Evolutionary conservation across 1,140 invertebrate genomes (phyloP).

Genomic region (Bicyclus anynana): DNA sequence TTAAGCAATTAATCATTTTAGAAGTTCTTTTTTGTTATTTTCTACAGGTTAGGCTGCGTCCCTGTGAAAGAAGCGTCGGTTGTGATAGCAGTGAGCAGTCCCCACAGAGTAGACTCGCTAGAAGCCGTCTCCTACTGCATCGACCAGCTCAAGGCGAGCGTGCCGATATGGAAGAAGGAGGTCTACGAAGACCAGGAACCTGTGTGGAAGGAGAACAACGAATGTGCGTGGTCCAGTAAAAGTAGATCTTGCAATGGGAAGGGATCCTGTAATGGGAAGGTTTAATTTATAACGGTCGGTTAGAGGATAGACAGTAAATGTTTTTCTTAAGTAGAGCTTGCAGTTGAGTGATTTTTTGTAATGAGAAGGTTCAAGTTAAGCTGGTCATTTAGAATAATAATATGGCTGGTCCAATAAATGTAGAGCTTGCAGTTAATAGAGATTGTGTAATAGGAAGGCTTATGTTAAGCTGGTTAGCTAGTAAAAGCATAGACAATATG

Average conservation of each 20-base stretch:
- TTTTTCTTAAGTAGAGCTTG: not conserved
- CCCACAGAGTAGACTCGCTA: slow-evolving; percentile 90
- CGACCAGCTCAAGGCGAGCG: slow-evolving; percentile 89
- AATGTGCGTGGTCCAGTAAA: slow-evolving; percentile 82
- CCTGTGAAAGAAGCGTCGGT: slow-evolving; percentile 93
- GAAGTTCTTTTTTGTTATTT: not conserved
- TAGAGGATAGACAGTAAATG: too few relatives aligned
- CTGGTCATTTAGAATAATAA: not conserved
- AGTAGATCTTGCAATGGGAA: slow-evolving; percentile 17
- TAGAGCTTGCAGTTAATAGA: not conserved
- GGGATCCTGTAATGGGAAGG: slow-evolving; percentile 6
- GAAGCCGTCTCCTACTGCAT: slow-evolving; percentile 91
- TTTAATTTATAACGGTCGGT: not conserved
- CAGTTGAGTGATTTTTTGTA: not conserved
- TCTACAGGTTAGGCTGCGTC: slow-evolving; percentile 84
- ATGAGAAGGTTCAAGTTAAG: not conserved
- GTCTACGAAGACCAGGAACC: slow-evolving; percentile 82
- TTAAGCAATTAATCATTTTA: too few relatives aligned
- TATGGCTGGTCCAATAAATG: not conserved
- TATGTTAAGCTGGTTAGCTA: too few relatives aligned
- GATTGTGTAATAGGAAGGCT: too few relatives aligned
- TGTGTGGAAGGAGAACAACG: slow-evolving; percentile 88
- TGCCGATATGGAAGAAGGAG: slow-evolving; percentile 99
- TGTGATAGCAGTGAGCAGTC: slow-evolving; percentile 92
- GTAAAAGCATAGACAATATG: too few relatives aligned